phyloP scores from a whole-genome alignment of 1,140 invertebrate species.

The Nasonia vitripennis region DNA sequence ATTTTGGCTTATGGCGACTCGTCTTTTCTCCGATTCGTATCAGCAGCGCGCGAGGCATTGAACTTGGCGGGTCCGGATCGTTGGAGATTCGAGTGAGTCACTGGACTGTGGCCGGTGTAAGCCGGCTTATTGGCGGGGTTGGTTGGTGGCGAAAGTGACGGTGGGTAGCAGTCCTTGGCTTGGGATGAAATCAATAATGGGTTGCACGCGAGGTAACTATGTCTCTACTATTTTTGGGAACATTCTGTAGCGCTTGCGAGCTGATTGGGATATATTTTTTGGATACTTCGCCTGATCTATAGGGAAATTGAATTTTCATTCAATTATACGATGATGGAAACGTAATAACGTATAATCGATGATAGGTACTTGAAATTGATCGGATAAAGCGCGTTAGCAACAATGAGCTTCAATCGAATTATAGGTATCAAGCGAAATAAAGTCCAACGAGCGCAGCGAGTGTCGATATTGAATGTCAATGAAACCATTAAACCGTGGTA shows the following conservation, averaged over 20 bases:
- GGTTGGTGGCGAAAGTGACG: background rate
- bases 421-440: background rate
- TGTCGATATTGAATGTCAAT: constrained; percentile 44
- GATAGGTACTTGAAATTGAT: background rate
- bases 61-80: background rate
- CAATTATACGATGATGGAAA: too few species aligned
- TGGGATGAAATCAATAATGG: constrained; percentile 25
- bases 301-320: too few species aligned
- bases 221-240: background rate
- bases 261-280: too few species aligned
- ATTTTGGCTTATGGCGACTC: background rate
- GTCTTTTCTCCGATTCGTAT: constrained; percentile 8
- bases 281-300: too few species aligned
- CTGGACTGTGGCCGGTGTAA: background rate
- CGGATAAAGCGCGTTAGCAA: background rate
- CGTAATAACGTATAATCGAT: too few species aligned
- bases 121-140: background rate
- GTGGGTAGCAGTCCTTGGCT: background rate
- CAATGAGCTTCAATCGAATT: background rate
- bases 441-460: background rate
- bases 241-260: background rate
- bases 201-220: background rate
- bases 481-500: constrained; percentile 49
- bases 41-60: background rate
- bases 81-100: constrained; percentile 13